Evolutionary conservation across 2,797 vertebrate genomes (phyloP).

Genomic region (Discoglossus pictus): DNA sequence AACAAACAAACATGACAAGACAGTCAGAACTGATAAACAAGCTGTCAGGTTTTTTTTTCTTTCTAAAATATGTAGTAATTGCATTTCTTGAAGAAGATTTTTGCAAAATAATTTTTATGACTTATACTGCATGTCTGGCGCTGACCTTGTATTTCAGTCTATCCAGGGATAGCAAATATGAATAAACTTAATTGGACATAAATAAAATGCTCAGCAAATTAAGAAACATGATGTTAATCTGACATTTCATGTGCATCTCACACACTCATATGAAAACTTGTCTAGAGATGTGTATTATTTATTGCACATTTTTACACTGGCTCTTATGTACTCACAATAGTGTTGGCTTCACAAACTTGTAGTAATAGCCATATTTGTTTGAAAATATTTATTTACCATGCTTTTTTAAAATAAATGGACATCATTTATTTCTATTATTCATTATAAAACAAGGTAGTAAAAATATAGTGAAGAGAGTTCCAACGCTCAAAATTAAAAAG

Average conservation of each 20-base stretch:
- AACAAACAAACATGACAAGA: slow-evolving; percentile 29
- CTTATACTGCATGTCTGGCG: slow-evolving; percentile 23
- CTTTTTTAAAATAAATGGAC: too few relatives aligned
- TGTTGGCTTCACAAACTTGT: too few relatives aligned
- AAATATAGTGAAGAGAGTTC: too few relatives aligned
- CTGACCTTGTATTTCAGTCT: slow-evolving; percentile 38
- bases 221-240: not conserved
- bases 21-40: slow-evolving; percentile 29
- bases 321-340: too few relatives aligned
- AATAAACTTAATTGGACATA: slow-evolving; percentile 19
- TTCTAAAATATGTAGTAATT: slow-evolving; percentile 23
- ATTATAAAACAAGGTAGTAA: too few relatives aligned
- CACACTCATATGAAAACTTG: too few relatives aligned
- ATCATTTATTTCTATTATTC: too few relatives aligned
- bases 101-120: slow-evolving; percentile 38
- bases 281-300: too few relatives aligned
- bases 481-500: too few relatives aligned
- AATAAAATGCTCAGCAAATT: slow-evolving; percentile 18
- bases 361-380: too few relatives aligned
- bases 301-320: too few relatives aligned
- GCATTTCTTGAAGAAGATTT: slow-evolving; percentile 11
- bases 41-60: slow-evolving; percentile 14
- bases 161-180: not conserved
- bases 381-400: too few relatives aligned
- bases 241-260: not conserved